phyloP scores from a whole-genome alignment of 2,888 invertebrate species.

The Agapostemon virescens region DNA sequence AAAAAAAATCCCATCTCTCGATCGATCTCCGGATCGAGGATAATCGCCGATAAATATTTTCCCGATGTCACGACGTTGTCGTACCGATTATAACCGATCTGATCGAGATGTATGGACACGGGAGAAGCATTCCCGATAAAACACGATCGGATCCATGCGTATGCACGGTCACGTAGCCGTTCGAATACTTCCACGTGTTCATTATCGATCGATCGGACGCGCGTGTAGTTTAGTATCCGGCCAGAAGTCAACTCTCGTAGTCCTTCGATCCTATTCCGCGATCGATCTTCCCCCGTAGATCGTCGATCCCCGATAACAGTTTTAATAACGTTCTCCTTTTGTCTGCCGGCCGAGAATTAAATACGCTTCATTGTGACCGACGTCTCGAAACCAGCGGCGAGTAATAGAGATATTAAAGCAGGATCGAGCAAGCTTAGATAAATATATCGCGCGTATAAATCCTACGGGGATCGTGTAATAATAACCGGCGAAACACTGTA shows the following conservation, averaged over 20 bases:
- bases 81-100: constrained; percentile 40
- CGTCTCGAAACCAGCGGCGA: background rate
- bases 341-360: constrained; percentile 18
- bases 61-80: constrained; percentile 37
- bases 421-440: background rate
- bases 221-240: constrained; percentile 55
- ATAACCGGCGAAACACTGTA: background rate
- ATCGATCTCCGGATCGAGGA: constrained; percentile 15
- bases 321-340: constrained; percentile 24
- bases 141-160: constrained; percentile 34
- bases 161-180: constrained; percentile 56
- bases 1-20: background rate
- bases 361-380: constrained; percentile 21
- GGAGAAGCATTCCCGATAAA: constrained; percentile 32
- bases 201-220: constrained; percentile 58
- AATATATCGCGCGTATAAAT: constrained; percentile 9
- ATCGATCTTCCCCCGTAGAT: constrained; percentile 13
- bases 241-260: constrained; percentile 43
- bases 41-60: constrained; percentile 27
- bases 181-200: constrained; percentile 58
- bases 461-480: background rate
- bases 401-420: constrained; percentile 19
- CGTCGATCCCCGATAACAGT: constrained; percentile 39
- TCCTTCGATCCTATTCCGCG: constrained; percentile 35
- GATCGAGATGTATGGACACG: constrained; percentile 38